These are phyloP conservation scores for Phyllotreta cruciferae DNA, from an alignment of 2,888 invertebrate genomes.

Conservation along the genomic window DNA sequence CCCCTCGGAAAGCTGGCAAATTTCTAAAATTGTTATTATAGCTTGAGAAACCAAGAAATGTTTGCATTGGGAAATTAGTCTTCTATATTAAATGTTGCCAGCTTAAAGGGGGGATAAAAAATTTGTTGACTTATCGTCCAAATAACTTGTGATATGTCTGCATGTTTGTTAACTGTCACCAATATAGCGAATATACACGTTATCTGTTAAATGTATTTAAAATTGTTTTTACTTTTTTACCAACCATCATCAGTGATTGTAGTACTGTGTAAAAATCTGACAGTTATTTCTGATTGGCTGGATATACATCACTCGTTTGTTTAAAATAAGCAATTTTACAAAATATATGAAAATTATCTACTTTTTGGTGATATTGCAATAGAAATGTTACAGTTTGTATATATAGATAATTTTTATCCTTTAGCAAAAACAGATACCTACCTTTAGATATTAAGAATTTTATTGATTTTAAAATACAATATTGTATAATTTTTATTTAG, in stretches of 20 bases:
- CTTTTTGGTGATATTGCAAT: constrained; percentile 51
- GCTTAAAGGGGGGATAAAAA: constrained; percentile 20
- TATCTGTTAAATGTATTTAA: constrained; percentile 47
- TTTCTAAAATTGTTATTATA: neutral
- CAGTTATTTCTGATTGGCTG: constrained; percentile 35
- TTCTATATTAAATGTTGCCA: constrained; percentile 66
- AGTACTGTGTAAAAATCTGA: constrained; percentile 23
- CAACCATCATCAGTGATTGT: constrained; percentile 15
- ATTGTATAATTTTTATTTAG: constrained; percentile 57
- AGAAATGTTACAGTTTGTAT: constrained; percentile 49
- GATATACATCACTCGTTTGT: constrained; percentile 35
- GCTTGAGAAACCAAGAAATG: neutral
- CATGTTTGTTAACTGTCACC: constrained; percentile 48
- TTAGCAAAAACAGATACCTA: constrained; percentile 48
- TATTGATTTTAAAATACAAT: constrained; percentile 51
- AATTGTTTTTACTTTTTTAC: constrained; percentile 37
- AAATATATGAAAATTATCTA: constrained; percentile 25
- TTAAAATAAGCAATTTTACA: constrained; percentile 21
- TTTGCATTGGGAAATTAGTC: neutral
- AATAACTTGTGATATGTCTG: constrained; percentile 52
- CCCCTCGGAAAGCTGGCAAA: constrained; percentile 27
- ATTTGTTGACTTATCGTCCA: constrained; percentile 46
- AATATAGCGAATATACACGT: constrained; percentile 42
- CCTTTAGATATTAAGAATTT: constrained; percentile 50
- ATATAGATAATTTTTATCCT: constrained; percentile 53